These are phyloP conservation scores for Bovichtus variegatus DNA, from an alignment of 2,797 vertebrate species.

Conservation along the genomic window DNA sequence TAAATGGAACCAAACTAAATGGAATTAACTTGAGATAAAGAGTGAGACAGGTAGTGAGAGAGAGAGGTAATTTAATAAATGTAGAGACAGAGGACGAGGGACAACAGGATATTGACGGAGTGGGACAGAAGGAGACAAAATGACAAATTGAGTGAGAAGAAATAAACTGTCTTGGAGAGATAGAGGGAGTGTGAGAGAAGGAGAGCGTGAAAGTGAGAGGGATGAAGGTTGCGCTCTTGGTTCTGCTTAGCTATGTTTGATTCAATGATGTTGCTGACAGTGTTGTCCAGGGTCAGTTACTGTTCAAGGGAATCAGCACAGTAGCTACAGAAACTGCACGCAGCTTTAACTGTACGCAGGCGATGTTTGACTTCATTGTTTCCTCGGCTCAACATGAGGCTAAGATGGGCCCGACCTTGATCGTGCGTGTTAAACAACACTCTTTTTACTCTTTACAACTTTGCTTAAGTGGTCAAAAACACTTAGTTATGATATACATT, in stretches of 20 bases:
- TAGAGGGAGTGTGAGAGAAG: neutral
- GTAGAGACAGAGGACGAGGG: constrained; percentile 28
- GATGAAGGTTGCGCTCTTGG: constrained; percentile 49
- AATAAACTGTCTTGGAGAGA: constrained; percentile 39
- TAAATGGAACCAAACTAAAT: constrained; percentile 41
- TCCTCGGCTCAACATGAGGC: neutral
- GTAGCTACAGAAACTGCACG: neutral
- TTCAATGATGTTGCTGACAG: constrained; percentile 48
- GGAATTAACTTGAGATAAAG: constrained; percentile 41
- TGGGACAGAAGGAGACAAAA: constrained; percentile 37
- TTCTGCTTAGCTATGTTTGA: constrained; percentile 56
- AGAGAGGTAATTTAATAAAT: constrained; percentile 51
- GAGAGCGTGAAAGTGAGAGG: neutral
- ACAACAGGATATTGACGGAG: constrained; percentile 46
- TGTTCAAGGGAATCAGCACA: constrained; percentile 22
- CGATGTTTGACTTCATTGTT: constrained; percentile 16
- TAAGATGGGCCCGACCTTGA: constrained; percentile 7
- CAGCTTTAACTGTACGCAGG: neutral
- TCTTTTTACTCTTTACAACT: neutral
- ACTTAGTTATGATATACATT: neutral
- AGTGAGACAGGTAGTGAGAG: constrained; percentile 32
- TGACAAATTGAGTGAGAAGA: constrained; percentile 57
- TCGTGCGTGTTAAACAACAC: neutral
- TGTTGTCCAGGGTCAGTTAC: constrained; percentile 47
- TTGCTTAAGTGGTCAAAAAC: neutral